Evolutionary conservation across 2,113 vertebrate species (phyloP).

Genomic region (Pygoscelis antarcticus): DNA sequence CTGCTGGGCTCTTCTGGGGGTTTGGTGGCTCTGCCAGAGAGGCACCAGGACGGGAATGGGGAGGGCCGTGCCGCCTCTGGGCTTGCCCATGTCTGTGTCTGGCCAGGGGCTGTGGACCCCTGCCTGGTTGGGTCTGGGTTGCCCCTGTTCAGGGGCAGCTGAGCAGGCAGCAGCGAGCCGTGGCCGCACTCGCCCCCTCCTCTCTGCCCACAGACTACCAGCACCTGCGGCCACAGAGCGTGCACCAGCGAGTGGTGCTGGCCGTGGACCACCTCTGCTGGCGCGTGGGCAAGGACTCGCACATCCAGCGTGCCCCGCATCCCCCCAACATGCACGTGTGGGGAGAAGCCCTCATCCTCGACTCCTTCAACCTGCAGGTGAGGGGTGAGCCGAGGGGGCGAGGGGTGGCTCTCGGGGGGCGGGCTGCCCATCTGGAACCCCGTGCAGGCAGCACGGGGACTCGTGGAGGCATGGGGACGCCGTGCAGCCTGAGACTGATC

Average conservation of each 20-base stretch:
- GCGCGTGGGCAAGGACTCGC: conserved; percentile 95
- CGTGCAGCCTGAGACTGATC: background rate
- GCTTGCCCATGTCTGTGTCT: background rate
- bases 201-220: conserved; percentile 75
- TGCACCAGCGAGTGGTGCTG: conserved; percentile 86
- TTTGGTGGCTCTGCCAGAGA: background rate
- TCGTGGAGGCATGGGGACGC: background rate
- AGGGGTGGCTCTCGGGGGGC: background rate
- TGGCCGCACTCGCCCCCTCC: background rate
- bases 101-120: background rate
- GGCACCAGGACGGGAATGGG: background rate
- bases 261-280: conserved; percentile 93
- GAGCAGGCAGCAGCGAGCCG: background rate
- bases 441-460: rapidly evolving
- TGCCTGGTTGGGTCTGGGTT: background rate
- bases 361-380: conserved; percentile 90
- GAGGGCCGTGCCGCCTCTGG: rapidly evolving
- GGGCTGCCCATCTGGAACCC: background rate
- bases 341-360: conserved; percentile 93
- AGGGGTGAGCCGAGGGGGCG: rapidly evolving
- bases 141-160: background rate
- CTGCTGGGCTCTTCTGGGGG: background rate
- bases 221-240: conserved; percentile 78
- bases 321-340: conserved; percentile 94
- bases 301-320: conserved; percentile 93